Base-by-base conservation (phyloP, 1,140 invertebrate species). In the Philotrypesis tridentata region DNA sequence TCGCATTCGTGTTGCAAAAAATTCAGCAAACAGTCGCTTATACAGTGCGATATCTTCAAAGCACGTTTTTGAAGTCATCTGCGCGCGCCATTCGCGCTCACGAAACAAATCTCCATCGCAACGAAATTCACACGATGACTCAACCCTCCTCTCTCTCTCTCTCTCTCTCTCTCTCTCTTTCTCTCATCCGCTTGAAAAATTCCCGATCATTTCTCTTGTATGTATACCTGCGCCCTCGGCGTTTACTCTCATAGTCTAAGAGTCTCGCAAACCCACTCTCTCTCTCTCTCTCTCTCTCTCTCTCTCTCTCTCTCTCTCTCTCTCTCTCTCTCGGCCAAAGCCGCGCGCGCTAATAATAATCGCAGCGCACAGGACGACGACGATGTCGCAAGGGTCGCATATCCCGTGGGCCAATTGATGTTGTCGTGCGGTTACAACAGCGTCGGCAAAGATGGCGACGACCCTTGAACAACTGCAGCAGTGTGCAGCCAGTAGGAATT, bases 401-500 rank as follows among this genome's bases (percentile, higher is more conserved):
- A 21, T 65, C 27, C 61, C 14, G 23, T 65, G 9, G 61, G 27
- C 61, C 23, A 25, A 27, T 29, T 4, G 14, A 65, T 29, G 11
- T 29, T 14, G 25, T 65, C 14, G 25, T 27, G 27, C 61, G 61
- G 23, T 63, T 61, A 17, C 17, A 65, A 5, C n/a, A 17, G 6
- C n/a, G 25, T 17, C 55, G 14, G 9, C 7, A 65, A 65, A 29
- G 11, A 65, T 65, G 23, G 5, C 14, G 14, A 14, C 80, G 75
- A 73, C 27, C 70, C 70, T 68, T 33, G 29, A 17, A 25, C 21
- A 29, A 21, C 17, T 68, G 17, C 29, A 48, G 40, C 12, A 11
- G 67, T 8, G 23, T n/a, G 65, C 25, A 48, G 76, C 65, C n/a
- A 43, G 17, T 68, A 79, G 85, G 84, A 88, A 88, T 89, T 90